phyloP scores from a whole-genome alignment of 2,888 invertebrate genomes.

The Tetranychus truncatus region DNA sequence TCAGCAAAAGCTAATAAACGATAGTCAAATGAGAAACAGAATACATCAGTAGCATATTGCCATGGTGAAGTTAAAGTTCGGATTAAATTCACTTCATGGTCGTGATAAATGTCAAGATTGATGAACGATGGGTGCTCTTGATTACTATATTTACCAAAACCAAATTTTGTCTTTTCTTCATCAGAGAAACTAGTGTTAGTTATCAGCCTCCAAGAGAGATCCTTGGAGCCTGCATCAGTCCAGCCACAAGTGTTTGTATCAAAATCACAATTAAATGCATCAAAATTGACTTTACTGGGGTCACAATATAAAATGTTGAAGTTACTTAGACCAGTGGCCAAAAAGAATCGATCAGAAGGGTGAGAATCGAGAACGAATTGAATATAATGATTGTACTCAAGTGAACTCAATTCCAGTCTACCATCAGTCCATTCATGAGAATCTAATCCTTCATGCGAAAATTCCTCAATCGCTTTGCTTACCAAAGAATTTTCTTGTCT shows the following conservation, averaged over 20 bases:
- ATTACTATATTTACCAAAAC: background rate
- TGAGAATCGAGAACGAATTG: background rate
- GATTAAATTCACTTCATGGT: background rate
- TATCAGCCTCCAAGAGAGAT: background rate
- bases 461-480: background rate
- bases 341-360: background rate
- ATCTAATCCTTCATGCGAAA: background rate
- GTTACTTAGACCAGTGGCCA: background rate
- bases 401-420: background rate
- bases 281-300: background rate
- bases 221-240: background rate
- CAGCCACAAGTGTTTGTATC: background rate
- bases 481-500: background rate
- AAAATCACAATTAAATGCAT: background rate
- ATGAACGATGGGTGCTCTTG: background rate
- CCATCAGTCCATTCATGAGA: background rate
- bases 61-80: background rate
- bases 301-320: background rate
- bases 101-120: background rate
- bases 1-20: background rate
- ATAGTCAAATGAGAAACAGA: background rate
- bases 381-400: background rate
- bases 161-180: background rate
- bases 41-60: background rate
- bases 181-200: background rate